Conservation (phyloP, 1,140 invertebrate species). For the Drosophila lacteicornis region DNA sequence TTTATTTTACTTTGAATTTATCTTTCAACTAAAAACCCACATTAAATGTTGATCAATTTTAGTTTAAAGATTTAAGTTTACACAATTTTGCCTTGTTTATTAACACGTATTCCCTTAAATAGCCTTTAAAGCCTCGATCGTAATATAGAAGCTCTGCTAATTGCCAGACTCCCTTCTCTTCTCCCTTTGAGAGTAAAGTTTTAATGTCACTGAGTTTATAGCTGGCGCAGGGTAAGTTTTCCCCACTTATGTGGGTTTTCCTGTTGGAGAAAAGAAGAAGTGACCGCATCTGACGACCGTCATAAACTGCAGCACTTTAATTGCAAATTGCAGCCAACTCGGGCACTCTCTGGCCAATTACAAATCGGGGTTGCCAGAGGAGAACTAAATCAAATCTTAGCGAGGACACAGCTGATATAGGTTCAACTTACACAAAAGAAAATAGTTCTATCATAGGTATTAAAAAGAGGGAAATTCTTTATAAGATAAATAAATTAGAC, state of each 20-base stretch:
- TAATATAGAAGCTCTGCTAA: background rate
- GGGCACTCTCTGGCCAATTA: slow-evolving; percentile 22
- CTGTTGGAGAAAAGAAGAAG: background rate
- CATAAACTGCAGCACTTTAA: slow-evolving; percentile 33
- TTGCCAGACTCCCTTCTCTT: background rate
- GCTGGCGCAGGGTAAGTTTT: slow-evolving; percentile 1
- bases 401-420: no score
- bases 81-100: no score
- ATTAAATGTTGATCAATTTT: no score
- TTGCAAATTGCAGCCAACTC: slow-evolving; percentile 34
- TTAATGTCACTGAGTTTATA: slow-evolving; percentile 13
- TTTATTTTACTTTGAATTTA: background rate
- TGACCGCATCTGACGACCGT: slow-evolving; percentile 17
- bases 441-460: background rate
- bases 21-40: no score
- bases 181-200: background rate
- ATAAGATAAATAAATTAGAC: background rate
- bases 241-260: slow-evolving; percentile 1
- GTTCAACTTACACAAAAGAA: background rate
- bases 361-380: background rate
- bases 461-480: background rate
- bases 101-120: background rate
- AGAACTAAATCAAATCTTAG: slow-evolving; percentile 26
- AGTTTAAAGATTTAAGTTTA: no score
- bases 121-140: no score